These are phyloP conservation scores for Tinamus major DNA, from an alignment of 2,797 vertebrate genomes.

Conservation along the genomic window DNA sequence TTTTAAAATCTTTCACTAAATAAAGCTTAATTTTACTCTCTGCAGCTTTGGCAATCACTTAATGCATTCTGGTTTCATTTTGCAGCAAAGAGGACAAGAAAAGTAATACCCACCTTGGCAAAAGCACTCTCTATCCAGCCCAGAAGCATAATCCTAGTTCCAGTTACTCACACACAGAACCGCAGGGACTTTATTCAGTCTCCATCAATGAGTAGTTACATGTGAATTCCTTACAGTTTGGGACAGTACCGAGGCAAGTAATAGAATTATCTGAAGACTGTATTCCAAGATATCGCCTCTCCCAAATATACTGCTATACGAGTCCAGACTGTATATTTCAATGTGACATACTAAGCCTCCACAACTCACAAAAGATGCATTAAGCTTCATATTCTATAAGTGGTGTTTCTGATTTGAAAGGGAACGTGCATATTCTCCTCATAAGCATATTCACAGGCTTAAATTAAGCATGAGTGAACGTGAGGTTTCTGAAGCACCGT, in stretches of 20 bases:
- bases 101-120: conserved; percentile 14
- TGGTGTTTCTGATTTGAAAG: not conserved
- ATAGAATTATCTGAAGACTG: not conserved
- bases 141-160: conserved; percentile 5
- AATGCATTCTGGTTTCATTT: conserved; percentile 37
- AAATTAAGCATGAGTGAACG: not conserved
- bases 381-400: not conserved
- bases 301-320: not conserved
- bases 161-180: not conserved
- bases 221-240: not conserved
- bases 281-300: not conserved
- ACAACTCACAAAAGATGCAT: not conserved
- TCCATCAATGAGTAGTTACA: not conserved
- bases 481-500: not conserved
- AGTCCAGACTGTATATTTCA: not conserved
- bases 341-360: not conserved
- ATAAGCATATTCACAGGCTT: not conserved
- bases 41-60: not conserved
- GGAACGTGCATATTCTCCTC: too few species aligned
- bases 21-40: conserved; percentile 1
- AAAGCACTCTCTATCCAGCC: not conserved
- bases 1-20: conserved; percentile 7
- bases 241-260: not conserved
- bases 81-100: conserved; percentile 25
- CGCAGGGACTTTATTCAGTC: not conserved